Percentiles rank a stretch among this genome's conserved stretches.
Evolutionary conservation across 1,140 invertebrate genomes (phyloP).

Genomic region (Subanguina moxae): DNA sequence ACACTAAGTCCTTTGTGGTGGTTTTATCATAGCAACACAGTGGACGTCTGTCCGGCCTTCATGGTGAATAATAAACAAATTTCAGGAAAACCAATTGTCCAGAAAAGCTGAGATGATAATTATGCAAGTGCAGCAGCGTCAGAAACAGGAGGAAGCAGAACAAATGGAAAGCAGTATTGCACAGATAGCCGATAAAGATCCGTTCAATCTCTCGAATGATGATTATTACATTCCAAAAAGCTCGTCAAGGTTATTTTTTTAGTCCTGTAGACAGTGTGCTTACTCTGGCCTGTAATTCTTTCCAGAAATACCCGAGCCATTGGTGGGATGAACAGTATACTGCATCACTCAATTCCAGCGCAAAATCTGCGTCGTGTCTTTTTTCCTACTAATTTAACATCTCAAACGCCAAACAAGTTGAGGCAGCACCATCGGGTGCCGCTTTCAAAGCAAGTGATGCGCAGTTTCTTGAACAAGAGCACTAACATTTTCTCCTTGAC

Average conservation of each 20-base stretch:
- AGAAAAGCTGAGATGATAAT: constrained; percentile 93
- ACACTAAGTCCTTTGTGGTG: too few species aligned
- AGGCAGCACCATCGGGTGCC: constrained; percentile 88
- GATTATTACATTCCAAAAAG: constrained; percentile 88
- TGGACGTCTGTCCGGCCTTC: too few species aligned
- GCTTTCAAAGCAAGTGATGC: constrained; percentile 73
- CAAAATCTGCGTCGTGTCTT: constrained; percentile 88
- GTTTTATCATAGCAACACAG: too few species aligned
- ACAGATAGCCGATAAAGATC: constrained; percentile 73
- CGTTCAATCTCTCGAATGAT: constrained; percentile 97
- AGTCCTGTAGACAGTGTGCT: not conserved
- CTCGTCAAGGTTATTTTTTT: constrained; percentile 52
- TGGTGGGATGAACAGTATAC: constrained; percentile 13
- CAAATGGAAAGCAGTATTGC: constrained; percentile 54
- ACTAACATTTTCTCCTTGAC: constrained; percentile 70
- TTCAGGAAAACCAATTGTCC: constrained; percentile 67
- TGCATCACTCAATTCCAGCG: constrained; percentile 91
- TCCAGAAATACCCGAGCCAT: not conserved
- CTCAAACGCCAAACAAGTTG: constrained; percentile 76
- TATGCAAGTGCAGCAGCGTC: constrained; percentile 64
- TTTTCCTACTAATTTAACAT: constrained; percentile 81
- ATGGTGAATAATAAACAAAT: not conserved
- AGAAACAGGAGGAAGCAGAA: constrained; percentile 61
- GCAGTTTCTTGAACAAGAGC: constrained; percentile 67
- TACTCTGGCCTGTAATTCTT: not conserved